Percentiles rank a stretch among this genome's conserved stretches.
Evolutionary conservation across 2,888 invertebrate species (phyloP).

Genomic region (Nemotelus pantherinus): DNA sequence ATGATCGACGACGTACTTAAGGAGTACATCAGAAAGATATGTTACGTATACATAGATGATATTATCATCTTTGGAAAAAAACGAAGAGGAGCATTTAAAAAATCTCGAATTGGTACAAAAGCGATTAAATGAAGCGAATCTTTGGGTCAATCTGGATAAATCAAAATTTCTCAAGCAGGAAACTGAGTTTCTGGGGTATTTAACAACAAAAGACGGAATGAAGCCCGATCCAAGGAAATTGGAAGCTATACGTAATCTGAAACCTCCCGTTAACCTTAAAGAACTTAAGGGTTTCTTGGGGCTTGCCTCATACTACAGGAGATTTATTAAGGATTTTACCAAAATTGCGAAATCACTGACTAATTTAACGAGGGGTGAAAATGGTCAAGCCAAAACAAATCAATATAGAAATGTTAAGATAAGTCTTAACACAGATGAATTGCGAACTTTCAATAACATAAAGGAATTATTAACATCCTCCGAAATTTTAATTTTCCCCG

Average conservation of each 20-base stretch:
- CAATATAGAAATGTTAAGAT: neutral
- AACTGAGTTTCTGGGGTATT: too few relatives aligned
- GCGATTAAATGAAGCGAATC: neutral
- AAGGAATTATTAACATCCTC: slow-evolving; percentile 12
- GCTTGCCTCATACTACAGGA: neutral
- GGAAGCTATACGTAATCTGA: neutral
- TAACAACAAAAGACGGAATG: too few relatives aligned
- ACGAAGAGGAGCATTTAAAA: neutral
- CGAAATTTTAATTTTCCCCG: neutral
- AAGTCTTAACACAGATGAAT: neutral
- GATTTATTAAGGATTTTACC: neutral
- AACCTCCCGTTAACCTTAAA: neutral
- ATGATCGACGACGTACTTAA: slow-evolving; percentile 54
- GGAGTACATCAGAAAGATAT: slow-evolving; percentile 48
- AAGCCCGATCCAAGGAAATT: neutral
- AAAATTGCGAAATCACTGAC: neutral
- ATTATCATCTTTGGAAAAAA: slow-evolving; percentile 28
- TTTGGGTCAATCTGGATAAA: neutral
- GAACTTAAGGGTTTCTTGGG: neutral
- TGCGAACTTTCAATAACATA: neutral
- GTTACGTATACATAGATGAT: slow-evolving; percentile 21
- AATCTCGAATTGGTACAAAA: neutral
- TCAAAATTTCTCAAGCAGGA: slow-evolving; percentile 12
- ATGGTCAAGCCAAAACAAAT: neutral
- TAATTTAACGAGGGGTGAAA: neutral